Conservation (phyloP, 2,888 invertebrate species). For the Acheta domesticus region DNA sequence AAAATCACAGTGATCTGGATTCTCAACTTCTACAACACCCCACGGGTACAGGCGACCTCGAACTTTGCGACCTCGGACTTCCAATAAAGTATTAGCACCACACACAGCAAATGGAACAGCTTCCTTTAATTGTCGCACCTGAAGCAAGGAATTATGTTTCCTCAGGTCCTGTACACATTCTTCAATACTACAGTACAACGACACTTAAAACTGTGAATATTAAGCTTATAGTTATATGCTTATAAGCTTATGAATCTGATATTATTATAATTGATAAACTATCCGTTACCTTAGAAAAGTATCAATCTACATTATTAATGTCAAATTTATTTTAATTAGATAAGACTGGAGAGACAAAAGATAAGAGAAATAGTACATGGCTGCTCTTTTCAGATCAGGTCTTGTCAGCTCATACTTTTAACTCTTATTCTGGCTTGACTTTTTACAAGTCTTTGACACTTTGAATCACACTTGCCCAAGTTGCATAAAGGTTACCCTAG, state of each 20-base stretch:
- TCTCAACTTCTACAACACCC: constrained; percentile 98
- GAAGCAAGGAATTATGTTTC: constrained; percentile 26
- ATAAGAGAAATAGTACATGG: no score
- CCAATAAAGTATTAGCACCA: constrained; percentile 85
- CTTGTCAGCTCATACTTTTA: no score
- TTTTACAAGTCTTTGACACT: no score
- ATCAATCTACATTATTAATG: neutral
- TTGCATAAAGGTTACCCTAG: no score
- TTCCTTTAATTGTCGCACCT: constrained; percentile 83
- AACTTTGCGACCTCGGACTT: constrained; percentile 89
- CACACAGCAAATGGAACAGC: constrained; percentile 99
- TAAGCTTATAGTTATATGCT: neutral
- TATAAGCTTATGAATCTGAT: neutral
- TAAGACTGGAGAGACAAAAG: no score
- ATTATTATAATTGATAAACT: neutral
- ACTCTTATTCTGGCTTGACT: no score
- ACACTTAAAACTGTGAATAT: neutral
- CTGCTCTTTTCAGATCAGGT: no score
- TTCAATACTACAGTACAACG: neutral
- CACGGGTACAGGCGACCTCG: constrained; percentile 94
- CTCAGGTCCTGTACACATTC: neutral
- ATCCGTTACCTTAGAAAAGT: neutral
- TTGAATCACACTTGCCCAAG: no score
- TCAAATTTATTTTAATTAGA: no score
- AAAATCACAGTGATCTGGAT: constrained; percentile 97